Conservation (phyloP, 1,140 invertebrate species). For the Stegodyphus mimosarum region DNA sequence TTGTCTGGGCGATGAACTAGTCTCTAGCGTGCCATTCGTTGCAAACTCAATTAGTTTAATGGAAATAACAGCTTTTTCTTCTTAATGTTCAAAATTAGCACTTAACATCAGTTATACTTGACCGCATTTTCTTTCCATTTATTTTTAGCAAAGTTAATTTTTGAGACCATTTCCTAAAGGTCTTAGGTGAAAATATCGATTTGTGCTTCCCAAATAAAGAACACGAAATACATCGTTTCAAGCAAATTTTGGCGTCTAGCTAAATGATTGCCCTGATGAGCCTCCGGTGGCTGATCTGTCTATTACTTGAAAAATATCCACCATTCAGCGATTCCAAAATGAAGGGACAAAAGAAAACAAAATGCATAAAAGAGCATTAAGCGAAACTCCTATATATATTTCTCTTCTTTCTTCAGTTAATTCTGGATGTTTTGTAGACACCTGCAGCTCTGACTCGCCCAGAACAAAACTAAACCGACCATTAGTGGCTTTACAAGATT, state of each 20-base stretch:
- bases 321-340: not conserved
- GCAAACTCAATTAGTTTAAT: too few relatives aligned
- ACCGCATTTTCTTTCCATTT: too few relatives aligned
- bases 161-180: slow-evolving; percentile 1
- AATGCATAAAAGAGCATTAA: slow-evolving; percentile 14
- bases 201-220: slow-evolving; percentile 3
- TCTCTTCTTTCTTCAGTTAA: slow-evolving; percentile 24
- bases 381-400: slow-evolving; percentile 14
- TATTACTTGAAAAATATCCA: slow-evolving; percentile 25
- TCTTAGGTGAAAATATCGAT: slow-evolving; percentile 9
- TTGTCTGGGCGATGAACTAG: too few relatives aligned
- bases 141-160: too few relatives aligned
- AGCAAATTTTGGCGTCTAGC: slow-evolving; percentile 6
- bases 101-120: too few relatives aligned
- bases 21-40: too few relatives aligned
- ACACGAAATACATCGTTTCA: slow-evolving; percentile 1
- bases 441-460: slow-evolving; percentile 33
- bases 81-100: too few relatives aligned
- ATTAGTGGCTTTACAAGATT: slow-evolving; percentile 59
- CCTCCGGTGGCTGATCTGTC: not conserved
- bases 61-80: too few relatives aligned
- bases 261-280: slow-evolving; percentile 11
- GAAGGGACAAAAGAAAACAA: slow-evolving; percentile 2
- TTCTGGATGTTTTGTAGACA: slow-evolving; percentile 41
- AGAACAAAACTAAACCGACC: slow-evolving; percentile 49